Conservation (phyloP, 2,888 invertebrate genomes). For the Hofmannophila pseudospretella region DNA sequence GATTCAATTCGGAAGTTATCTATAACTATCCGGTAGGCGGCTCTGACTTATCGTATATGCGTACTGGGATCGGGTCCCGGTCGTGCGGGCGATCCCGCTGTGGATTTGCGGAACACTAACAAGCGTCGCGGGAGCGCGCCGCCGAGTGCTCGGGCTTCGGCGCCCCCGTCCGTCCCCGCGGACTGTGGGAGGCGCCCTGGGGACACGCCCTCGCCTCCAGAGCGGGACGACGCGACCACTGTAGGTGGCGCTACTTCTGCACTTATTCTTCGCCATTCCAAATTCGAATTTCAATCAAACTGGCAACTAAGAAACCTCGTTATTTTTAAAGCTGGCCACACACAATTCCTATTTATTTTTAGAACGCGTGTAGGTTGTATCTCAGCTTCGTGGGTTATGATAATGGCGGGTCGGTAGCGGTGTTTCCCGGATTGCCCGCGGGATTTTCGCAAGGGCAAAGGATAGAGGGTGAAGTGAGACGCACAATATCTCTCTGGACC, state of each 20-base stretch:
- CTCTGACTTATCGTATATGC: slow-evolving; percentile 71
- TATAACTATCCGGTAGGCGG: slow-evolving; percentile 55
- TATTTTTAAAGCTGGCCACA: slow-evolving; percentile 13
- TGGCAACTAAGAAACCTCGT: slow-evolving; percentile 11
- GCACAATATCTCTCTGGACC: slow-evolving; percentile 62
- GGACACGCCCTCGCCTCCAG: slow-evolving; percentile 78
- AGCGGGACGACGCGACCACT: slow-evolving; percentile 62
- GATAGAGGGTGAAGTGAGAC: slow-evolving; percentile 60
- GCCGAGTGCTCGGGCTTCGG: slow-evolving; percentile 73
- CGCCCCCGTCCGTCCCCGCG: slow-evolving; percentile 75
- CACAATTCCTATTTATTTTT: slow-evolving; percentile 1
- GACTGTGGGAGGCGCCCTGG: slow-evolving; percentile 73
- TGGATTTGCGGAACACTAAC: slow-evolving; percentile 77
- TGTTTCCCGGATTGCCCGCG: slow-evolving; percentile 64
- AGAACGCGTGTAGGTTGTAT: slow-evolving; percentile 24
- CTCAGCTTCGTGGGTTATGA: slow-evolving; percentile 34
- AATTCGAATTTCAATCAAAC: slow-evolving; percentile 14
- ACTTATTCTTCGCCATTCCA: slow-evolving; percentile 16
- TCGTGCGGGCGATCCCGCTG: slow-evolving; percentile 76
- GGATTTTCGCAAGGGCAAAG: slow-evolving; percentile 47
- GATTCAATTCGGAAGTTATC: slow-evolving; percentile 14
- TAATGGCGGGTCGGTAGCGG: slow-evolving; percentile 43
- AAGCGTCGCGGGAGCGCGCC: slow-evolving; percentile 75
- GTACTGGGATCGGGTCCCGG: slow-evolving; percentile 70
- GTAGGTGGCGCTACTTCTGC: slow-evolving; percentile 64